Evolutionary conservation across 2,797 vertebrate genomes (phyloP).

Genomic region (Phaenicophaeus curvirostris): DNA sequence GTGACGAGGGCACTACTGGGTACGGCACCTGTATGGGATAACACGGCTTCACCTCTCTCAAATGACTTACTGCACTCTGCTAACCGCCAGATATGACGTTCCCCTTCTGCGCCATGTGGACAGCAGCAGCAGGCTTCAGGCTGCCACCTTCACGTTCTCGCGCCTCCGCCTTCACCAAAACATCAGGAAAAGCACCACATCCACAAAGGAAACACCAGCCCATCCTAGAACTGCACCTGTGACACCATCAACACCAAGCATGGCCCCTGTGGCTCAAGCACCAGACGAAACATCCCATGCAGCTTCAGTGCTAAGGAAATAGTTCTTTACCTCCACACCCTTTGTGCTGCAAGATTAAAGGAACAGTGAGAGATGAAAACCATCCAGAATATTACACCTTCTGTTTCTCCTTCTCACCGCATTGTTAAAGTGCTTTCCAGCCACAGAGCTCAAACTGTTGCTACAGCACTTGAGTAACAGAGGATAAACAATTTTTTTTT

Average conservation of each 20-base stretch:
- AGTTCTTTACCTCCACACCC: background rate
- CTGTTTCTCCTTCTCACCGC: background rate
- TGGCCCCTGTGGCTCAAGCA: fast-evolving
- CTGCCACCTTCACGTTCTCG: background rate
- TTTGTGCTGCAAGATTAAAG: background rate
- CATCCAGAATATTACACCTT: background rate
- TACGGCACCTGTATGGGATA: background rate
- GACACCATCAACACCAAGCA: fast-evolving
- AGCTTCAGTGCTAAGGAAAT: background rate
- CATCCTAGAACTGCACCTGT: background rate
- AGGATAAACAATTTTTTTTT: background rate
- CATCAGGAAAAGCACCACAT: background rate
- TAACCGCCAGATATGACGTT: fast-evolving
- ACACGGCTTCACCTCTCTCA: background rate
- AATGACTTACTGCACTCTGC: background rate
- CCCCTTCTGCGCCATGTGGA: background rate
- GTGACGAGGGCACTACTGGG: background rate
- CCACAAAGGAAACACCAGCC: background rate
- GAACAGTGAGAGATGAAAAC: background rate
- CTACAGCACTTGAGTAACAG: background rate
- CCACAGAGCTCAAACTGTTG: background rate
- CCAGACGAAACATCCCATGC: background rate
- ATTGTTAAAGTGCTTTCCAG: background rate
- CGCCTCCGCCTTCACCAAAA: background rate
- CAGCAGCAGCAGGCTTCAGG: background rate